Evolutionary conservation across 2,797 vertebrate species (phyloP).

Genomic region (Myotis vivesi): DNA sequence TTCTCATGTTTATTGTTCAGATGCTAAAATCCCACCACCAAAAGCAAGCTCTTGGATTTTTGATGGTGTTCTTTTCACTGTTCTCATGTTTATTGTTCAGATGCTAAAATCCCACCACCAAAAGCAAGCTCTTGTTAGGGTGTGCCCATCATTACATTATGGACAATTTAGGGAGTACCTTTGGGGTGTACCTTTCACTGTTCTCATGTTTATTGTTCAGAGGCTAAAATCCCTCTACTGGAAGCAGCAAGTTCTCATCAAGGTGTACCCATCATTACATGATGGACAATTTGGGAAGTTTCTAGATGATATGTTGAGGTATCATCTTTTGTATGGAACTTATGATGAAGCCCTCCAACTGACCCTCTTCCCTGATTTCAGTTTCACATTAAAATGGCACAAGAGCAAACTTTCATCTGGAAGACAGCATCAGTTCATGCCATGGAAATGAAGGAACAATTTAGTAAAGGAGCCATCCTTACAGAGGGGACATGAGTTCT

Average conservation of each 20-base stretch:
- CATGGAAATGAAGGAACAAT: neutral
- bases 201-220: neutral
- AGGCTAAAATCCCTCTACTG: neutral
- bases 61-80: neutral
- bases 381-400: constrained; percentile 21
- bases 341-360: neutral
- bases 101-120: neutral
- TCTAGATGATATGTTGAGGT: neutral
- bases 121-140: neutral
- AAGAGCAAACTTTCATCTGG: neutral
- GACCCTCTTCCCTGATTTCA: neutral
- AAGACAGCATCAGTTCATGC: neutral
- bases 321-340: neutral
- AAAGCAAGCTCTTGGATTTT: neutral
- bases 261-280: neutral
- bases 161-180: neutral
- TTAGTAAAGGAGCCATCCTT: neutral
- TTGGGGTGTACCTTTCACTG: neutral
- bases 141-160: neutral
- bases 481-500: neutral
- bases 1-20: neutral
- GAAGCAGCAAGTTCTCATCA: neutral
- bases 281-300: neutral
- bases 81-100: neutral
- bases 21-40: neutral